Evolutionary conservation across 2,888 invertebrate species (phyloP).

Genomic region (Polydrusus cervinus): DNA sequence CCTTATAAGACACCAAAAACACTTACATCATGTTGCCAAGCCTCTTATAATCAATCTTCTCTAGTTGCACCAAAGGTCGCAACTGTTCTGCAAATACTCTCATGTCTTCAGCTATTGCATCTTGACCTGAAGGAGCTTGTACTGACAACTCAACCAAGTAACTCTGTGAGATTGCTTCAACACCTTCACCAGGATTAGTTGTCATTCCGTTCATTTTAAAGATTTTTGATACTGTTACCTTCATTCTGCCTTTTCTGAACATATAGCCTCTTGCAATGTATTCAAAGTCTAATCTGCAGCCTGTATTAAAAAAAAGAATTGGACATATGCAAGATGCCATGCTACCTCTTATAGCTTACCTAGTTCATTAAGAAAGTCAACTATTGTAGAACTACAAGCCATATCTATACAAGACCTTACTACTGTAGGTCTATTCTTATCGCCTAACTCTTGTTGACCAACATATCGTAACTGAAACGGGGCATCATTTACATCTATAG

Average conservation of each 20-base stretch:
- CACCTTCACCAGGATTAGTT: constrained; percentile 77
- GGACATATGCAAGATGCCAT: neutral
- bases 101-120: constrained; percentile 97
- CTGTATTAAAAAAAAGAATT: constrained; percentile 21
- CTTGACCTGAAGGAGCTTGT: constrained; percentile 92
- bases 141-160: constrained; percentile 95
- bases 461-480: constrained; percentile 94
- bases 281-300: constrained; percentile 91
- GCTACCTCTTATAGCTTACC: constrained; percentile 72
- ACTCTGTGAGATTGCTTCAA: constrained; percentile 92
- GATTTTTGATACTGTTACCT: constrained; percentile 95
- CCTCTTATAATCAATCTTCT: constrained; percentile 93
- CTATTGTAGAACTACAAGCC: constrained; percentile 90
- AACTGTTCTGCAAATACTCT: constrained; percentile 95
- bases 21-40: constrained; percentile 69
- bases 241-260: constrained; percentile 97
- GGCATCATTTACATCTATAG: constrained; percentile 87
- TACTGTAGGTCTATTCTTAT: constrained; percentile 91
- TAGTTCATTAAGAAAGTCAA: constrained; percentile 93
- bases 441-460: constrained; percentile 92
- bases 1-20: too few relatives aligned
- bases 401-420: constrained; percentile 95
- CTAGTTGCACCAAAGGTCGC: constrained; percentile 91
- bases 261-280: constrained; percentile 94
- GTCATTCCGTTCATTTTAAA: constrained; percentile 84